Percentiles rank a stretch among this genome's conserved stretches.
Evolutionary conservation across 2,797 vertebrate species (phyloP).

Genomic region (Aphelocoma californica): DNA sequence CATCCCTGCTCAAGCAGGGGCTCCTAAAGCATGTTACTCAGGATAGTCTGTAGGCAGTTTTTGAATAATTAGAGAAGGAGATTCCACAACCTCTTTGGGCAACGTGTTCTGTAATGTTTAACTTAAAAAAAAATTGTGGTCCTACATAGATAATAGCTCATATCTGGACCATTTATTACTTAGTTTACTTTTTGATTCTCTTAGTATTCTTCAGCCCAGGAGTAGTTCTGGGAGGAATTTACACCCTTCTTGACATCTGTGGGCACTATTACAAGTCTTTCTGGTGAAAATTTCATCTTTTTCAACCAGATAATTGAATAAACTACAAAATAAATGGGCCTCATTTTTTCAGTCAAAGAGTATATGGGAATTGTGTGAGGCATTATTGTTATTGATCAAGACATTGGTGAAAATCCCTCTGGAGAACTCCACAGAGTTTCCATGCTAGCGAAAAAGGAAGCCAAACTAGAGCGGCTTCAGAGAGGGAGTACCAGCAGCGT

Average conservation of each 20-base stretch:
- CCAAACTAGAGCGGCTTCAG: neutral
- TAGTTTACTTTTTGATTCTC: neutral
- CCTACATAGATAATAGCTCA: neutral
- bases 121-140: neutral
- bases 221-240: neutral
- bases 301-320: neutral
- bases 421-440: neutral
- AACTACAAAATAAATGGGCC: neutral
- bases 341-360: neutral
- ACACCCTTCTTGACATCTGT: neutral
- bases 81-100: neutral
- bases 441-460: neutral
- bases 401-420: neutral
- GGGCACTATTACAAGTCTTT: neutral
- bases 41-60: neutral
- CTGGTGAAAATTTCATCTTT: neutral
- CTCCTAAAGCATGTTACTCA: neutral
- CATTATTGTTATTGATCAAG: neutral
- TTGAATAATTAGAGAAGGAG: neutral
- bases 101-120: neutral
- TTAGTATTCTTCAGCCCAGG: neutral
- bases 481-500: neutral
- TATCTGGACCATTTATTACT: neutral
- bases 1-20: neutral
- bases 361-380: neutral